Evolutionary conservation across 2,888 invertebrate genomes (phyloP).

Genomic region (Panorpa germanica): DNA sequence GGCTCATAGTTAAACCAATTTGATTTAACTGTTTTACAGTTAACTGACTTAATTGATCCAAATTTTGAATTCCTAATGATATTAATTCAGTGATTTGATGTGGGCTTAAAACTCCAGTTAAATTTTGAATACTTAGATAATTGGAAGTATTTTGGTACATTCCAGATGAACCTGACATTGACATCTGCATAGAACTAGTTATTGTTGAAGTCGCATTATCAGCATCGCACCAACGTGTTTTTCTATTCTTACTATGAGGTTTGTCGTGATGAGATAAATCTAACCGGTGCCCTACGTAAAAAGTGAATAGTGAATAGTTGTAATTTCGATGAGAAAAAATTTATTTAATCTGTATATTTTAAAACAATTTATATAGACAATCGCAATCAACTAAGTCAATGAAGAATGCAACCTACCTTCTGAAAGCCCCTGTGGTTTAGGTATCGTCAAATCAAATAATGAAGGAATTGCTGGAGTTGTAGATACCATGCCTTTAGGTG

Average conservation of each 20-base stretch:
- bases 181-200: too few species aligned
- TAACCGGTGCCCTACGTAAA: conserved; percentile 11
- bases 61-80: conserved; percentile 36
- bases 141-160: too few species aligned
- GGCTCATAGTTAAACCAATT: conserved; percentile 35
- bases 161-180: too few species aligned
- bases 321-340: not conserved
- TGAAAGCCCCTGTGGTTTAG: conserved; percentile 19
- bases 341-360: too few species aligned
- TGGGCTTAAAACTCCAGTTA: conserved; percentile 33
- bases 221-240: conserved; percentile 31
- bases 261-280: conserved; percentile 23
- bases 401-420: too few species aligned
- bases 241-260: conserved; percentile 29
- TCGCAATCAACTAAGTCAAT: too few species aligned
- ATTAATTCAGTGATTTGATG: conserved; percentile 37
- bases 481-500: conserved; percentile 16
- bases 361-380: too few species aligned
- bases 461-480: conserved; percentile 18
- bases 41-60: conserved; percentile 38
- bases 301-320: conserved; percentile 2
- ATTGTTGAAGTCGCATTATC: conserved; percentile 17
- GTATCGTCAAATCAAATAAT: conserved; percentile 21
- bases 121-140: conserved; percentile 34
- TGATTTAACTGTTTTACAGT: conserved; percentile 38